phyloP scores from a whole-genome alignment of 1,140 invertebrate species.

The Steinernema feltiae region DNA sequence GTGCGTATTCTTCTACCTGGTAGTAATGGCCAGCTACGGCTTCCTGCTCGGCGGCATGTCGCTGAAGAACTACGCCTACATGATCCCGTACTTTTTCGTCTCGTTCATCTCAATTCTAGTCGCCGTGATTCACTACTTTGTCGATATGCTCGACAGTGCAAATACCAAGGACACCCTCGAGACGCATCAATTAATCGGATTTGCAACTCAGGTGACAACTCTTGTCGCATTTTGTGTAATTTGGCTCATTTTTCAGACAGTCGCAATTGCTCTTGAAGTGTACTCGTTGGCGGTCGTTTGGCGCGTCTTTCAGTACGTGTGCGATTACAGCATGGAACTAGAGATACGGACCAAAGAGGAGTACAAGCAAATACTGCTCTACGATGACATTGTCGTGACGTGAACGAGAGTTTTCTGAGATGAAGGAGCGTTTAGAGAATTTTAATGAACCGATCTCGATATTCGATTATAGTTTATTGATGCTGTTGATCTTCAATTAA shows the following conservation, averaged over 20 bases:
- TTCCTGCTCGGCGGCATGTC: not conserved
- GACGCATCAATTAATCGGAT: constrained; percentile 3
- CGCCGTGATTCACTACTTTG: not conserved
- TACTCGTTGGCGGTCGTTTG: not conserved
- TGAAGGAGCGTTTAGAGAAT: no score
- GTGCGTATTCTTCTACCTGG: not conserved
- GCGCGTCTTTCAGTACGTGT: not conserved
- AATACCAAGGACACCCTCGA: not conserved
- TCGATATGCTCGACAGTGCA: not conserved
- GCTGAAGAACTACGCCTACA: not conserved
- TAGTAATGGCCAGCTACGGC: not conserved
- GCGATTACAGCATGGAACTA: not conserved
- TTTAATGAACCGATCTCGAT: no score
- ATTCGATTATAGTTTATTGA: no score
- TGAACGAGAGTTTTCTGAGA: not conserved
- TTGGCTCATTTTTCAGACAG: not conserved
- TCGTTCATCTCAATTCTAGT: not conserved
- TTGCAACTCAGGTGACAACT: not conserved
- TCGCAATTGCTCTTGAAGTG: not conserved
- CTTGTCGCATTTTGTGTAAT: not conserved
- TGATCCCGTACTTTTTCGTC: constrained; percentile 2
- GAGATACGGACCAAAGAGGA: not conserved
- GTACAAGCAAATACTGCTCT: not conserved
- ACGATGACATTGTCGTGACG: not conserved
- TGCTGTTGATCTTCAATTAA: no score